These are phyloP conservation scores for Amblyornis subalaris DNA, from an alignment of 2,113 vertebrate species.

Conservation along the genomic window DNA sequence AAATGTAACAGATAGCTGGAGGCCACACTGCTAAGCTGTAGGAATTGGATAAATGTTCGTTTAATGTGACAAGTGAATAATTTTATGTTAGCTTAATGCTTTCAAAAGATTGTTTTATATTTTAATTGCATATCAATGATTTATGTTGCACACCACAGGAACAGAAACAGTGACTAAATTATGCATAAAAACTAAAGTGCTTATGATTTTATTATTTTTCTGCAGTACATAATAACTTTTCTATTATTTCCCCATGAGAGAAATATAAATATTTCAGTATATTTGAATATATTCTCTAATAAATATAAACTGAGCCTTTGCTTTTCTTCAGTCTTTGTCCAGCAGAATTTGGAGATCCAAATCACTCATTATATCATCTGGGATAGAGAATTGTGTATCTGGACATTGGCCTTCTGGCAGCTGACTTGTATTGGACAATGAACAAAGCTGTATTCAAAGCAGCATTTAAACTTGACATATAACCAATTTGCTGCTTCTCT, in stretches of 20 bases:
- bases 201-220: not conserved
- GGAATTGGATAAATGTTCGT: not conserved
- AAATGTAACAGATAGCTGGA: not conserved
- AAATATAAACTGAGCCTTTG: not conserved
- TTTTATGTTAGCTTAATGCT: constrained; percentile 6
- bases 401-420: not conserved
- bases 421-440: not conserved
- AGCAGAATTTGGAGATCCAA: not conserved
- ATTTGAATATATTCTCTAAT: not conserved
- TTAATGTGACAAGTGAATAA: constrained; percentile 7
- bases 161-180: not conserved
- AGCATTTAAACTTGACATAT: not conserved
- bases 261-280: not conserved
- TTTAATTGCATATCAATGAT: constrained; percentile 8
- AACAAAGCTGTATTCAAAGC: not conserved
- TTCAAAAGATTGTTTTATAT: not conserved
- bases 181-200: not conserved
- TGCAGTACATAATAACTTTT: not conserved
- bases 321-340: not conserved
- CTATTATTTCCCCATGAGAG: not conserved
- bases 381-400: not conserved
- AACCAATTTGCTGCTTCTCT: not conserved
- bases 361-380: not conserved
- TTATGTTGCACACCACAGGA: not conserved
- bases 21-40: not conserved